These are phyloP conservation scores for Crioceris asparagi DNA, from an alignment of 2,888 invertebrate genomes.

Conservation along the genomic window DNA sequence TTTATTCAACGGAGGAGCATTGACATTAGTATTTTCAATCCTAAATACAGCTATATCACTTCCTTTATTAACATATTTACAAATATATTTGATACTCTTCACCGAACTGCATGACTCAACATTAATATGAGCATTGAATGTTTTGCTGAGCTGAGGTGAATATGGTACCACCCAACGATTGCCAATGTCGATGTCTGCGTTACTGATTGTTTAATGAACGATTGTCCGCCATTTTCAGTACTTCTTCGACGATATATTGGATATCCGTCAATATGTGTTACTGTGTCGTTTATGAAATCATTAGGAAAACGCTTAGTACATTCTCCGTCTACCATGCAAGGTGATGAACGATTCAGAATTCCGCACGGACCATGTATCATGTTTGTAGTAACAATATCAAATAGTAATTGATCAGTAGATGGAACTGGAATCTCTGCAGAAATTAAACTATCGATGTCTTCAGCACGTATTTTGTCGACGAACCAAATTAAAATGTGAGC, in stretches of 20 bases:
- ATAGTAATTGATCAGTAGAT: neutral
- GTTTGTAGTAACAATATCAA: too few relatives aligned
- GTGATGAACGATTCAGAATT: slow-evolving; percentile 1
- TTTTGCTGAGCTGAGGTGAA: neutral
- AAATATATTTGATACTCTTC: too few relatives aligned
- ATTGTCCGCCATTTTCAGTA: too few relatives aligned
- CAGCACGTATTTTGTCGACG: slow-evolving; percentile 10
- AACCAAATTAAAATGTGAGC: too few relatives aligned
- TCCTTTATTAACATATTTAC: too few relatives aligned
- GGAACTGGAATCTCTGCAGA: slow-evolving; percentile 1
- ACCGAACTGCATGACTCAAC: too few relatives aligned
- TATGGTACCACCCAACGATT: slow-evolving; percentile 3
- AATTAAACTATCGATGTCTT: slow-evolving; percentile 4
- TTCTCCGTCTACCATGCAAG: slow-evolving; percentile 6
- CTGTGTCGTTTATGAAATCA: slow-evolving; percentile 8
- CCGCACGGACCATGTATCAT: slow-evolving; percentile 5
- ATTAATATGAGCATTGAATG: too few relatives aligned
- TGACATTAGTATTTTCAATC: neutral
- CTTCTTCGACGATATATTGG: slow-evolving; percentile 27
- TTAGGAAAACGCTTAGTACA: neutral
- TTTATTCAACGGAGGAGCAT: slow-evolving; percentile 3
- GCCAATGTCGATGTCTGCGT: slow-evolving; percentile 1
- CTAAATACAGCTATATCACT: neutral
- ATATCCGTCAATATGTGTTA: slow-evolving; percentile 28
- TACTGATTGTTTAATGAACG: too few relatives aligned